A percentile compares a stretch with the other conserved stretches of the same genome.
These are phyloP conservation scores for Mythimna loreyi DNA, from an alignment of 2,888 invertebrate genomes.

Conservation along the genomic window DNA sequence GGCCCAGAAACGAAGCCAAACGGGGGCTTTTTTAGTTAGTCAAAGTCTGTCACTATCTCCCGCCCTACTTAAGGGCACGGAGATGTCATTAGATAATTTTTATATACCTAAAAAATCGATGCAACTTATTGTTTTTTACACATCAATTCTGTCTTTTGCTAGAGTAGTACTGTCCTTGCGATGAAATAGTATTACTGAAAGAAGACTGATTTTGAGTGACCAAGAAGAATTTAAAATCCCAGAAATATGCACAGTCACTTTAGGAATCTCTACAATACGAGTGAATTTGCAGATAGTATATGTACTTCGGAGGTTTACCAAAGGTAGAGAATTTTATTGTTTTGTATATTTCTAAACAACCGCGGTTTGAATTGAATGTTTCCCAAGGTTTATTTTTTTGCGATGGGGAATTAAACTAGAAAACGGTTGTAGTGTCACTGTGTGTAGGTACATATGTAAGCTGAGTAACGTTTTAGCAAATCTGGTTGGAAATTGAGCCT, in stretches of 20 bases:
- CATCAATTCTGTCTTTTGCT: background rate
- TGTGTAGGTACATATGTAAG: conserved; percentile 33
- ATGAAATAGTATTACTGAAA: background rate
- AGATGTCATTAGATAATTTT: no score
- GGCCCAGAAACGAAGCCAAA: no score
- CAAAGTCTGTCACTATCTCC: no score
- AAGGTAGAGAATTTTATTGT: conserved; percentile 33
- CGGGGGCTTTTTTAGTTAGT: no score
- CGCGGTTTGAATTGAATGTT: conserved; percentile 44
- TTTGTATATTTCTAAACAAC: conserved; percentile 36
- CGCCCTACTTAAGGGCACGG: no score
- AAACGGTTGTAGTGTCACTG: conserved; percentile 32
- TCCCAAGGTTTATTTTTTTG: conserved; percentile 51
- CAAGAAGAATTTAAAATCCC: background rate
- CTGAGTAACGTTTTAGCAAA: conserved; percentile 23
- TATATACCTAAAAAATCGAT: no score
- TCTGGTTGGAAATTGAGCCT: conserved; percentile 19
- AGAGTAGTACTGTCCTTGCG: background rate
- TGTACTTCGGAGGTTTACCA: conserved; percentile 15
- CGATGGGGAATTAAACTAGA: conserved; percentile 39
- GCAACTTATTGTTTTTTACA: no score
- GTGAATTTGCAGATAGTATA: background rate
- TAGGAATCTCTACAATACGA: background rate
- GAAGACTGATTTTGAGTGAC: background rate
- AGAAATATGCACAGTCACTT: background rate